Percentiles rank a stretch among this genome's conserved stretches.
phyloP scores from a whole-genome alignment of 2,888 invertebrate genomes.

The Elgonia sp. region DNA sequence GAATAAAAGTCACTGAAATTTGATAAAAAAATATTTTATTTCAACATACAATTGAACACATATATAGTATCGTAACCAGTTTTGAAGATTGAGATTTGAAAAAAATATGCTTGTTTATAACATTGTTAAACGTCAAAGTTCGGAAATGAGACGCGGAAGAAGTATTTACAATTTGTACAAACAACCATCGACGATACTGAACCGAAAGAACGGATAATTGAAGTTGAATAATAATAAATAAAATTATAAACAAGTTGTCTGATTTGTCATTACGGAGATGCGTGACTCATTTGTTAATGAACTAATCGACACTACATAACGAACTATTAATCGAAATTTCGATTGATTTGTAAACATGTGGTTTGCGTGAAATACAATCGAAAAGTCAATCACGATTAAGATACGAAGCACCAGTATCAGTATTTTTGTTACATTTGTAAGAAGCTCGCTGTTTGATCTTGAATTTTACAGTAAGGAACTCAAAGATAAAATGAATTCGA shows the following conservation, averaged over 20 bases:
- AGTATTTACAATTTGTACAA: slow-evolving; percentile 54
- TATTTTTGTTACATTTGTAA: background rate
- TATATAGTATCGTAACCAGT: slow-evolving; percentile 48
- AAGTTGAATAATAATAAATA: slow-evolving; percentile 1
- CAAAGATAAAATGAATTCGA: no score
- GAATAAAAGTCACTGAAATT: background rate
- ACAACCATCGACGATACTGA: background rate
- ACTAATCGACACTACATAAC: slow-evolving; percentile 6
- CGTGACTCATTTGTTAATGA: slow-evolving; percentile 27
- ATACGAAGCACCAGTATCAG: slow-evolving; percentile 31
- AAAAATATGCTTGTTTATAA: background rate
- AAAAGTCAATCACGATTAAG: slow-evolving; percentile 8
- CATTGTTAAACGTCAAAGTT: background rate
- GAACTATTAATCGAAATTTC: slow-evolving; percentile 6
- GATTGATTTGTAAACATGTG: slow-evolving; percentile 1
- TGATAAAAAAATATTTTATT: slow-evolving; percentile 68
- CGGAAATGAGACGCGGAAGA: background rate
- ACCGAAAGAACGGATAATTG: slow-evolving; percentile 1
- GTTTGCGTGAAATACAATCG: background rate
- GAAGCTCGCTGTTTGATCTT: background rate
- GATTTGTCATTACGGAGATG: no score
- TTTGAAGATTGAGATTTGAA: slow-evolving; percentile 19
- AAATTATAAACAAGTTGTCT: slow-evolving; percentile 6
- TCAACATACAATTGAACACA: slow-evolving; percentile 62
- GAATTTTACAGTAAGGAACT: no score